Base-by-base conservation (phyloP, 2,113 vertebrate genomes). In the Anguilla japonica region DNA sequence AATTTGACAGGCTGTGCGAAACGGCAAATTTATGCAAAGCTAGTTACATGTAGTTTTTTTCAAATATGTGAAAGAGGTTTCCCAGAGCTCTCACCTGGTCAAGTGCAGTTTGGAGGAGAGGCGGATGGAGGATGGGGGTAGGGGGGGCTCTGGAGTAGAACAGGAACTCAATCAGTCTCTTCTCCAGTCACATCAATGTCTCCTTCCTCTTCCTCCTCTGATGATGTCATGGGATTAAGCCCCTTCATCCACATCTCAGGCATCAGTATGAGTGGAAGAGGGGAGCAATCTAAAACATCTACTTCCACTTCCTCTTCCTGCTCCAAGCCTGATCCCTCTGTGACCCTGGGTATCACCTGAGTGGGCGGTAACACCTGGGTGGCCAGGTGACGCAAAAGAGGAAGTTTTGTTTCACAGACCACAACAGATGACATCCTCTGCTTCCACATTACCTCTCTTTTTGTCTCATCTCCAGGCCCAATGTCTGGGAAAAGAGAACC, bases 171-270 rank as follows among this genome's bases (percentile, higher is more conserved):
- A 67, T 88, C 86, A 0, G 20, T 82, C 22, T 87, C 89, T 85
- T 90, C 82, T 41, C 87, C 89, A 0, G 89, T 86, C 0, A 94
- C 87, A 46, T 95, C 93, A 0, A 94, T 43, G 46, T 92, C 91
- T 5, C 80, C 50, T 0, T 89, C 90, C 41, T 87, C 91, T 0
- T 88, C 90, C 7, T 86, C 86, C 7, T 91, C 88, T 46, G 43
- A 46, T 46, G 87, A 34, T 39, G 91, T 85, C 39, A 91, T 89
- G 0, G 40, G 50, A 22, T 84, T 91, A 14, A 89, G 91, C 9
- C 87, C 89, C 79, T 88, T 86, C 0, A 81, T 88, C 91, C 89
- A 89, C 87, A 2, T 86, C 63, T 91, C 87, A 7, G 75, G 26
- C 14, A 78, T n/a, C 1, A 71, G 22, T 14, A 71, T 16, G 41